phyloP scores from a whole-genome alignment of 2,797 vertebrate genomes.

The Florisuga fusca region DNA sequence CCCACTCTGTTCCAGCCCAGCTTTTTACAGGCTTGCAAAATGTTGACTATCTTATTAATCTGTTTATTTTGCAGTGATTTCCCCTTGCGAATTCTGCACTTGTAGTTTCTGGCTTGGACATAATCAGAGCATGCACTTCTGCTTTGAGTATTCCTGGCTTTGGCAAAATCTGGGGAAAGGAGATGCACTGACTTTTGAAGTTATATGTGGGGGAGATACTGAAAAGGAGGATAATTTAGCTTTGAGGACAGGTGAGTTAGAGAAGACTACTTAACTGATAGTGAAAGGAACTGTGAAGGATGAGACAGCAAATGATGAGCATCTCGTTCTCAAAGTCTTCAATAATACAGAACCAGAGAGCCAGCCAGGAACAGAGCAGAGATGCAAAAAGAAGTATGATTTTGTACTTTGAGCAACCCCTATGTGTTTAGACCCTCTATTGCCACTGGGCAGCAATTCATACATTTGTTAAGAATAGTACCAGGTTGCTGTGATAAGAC shows the following conservation, averaged over 20 bases:
- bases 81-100: not conserved
- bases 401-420: not conserved
- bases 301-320: not conserved
- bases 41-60: slow-evolving; percentile 1
- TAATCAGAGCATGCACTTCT: slow-evolving; percentile 1
- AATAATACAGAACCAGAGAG: not conserved
- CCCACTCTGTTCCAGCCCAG: slow-evolving; percentile 21
- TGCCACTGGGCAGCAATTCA: not conserved
- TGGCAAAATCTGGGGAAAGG: not conserved
- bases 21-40: slow-evolving; percentile 45
- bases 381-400: not conserved
- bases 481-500: not conserved
- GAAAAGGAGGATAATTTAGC: not conserved
- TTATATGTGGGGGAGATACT: not conserved
- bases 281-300: not conserved
- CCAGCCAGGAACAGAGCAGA: not conserved
- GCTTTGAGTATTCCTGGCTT: not conserved
- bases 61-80: slow-evolving; percentile 53
- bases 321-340: not conserved
- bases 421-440: not conserved
- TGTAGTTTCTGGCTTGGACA: slow-evolving; percentile 5
- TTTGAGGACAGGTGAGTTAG: not conserved
- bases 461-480: not conserved
- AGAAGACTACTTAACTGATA: not conserved
- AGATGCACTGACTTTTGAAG: not conserved